Percentiles rank a stretch among this genome's conserved stretches.
phyloP scores from a whole-genome alignment of 2,797 vertebrate genomes.

The Ceyx erithaca region DNA sequence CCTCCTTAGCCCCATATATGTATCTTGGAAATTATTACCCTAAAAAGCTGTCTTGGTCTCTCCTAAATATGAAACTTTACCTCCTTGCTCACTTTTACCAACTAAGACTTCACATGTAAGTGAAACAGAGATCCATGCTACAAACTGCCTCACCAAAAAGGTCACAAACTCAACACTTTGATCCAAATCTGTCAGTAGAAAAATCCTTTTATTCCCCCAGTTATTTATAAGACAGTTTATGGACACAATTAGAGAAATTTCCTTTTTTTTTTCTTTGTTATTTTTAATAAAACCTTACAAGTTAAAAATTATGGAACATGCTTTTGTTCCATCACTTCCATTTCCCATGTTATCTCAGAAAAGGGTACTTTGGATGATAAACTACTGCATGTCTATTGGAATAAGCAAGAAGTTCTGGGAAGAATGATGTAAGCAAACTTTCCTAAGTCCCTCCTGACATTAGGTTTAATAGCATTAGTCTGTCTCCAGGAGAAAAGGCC shows the following conservation, averaged over 20 bases:
- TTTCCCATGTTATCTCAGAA: not conserved
- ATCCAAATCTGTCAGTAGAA: not conserved
- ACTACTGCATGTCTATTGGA: not conserved
- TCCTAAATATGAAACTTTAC: not conserved
- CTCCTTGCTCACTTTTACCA: not conserved
- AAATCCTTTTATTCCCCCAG: not conserved
- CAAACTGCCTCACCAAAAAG: not conserved
- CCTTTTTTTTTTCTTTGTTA: not conserved
- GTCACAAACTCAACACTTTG: not conserved
- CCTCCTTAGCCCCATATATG: not conserved
- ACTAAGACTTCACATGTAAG: not conserved
- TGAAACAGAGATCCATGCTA: not conserved
- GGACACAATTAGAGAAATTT: not conserved
- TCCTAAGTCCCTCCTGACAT: not conserved
- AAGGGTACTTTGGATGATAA: not conserved
- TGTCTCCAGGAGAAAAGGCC: not conserved
- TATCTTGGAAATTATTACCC: not conserved
- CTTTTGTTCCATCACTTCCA: not conserved
- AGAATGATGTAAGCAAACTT: not conserved
- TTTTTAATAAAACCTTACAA: not conserved
- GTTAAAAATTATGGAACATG: not conserved
- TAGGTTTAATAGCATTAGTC: not conserved
- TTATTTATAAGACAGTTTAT: not conserved
- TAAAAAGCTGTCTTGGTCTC: not conserved
- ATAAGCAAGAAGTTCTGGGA: not conserved